Evolutionary conservation across 1,140 invertebrate species (phyloP), one percentile per base, ranked within the genome.

Genomic region (Bombus terrestris): DNA sequence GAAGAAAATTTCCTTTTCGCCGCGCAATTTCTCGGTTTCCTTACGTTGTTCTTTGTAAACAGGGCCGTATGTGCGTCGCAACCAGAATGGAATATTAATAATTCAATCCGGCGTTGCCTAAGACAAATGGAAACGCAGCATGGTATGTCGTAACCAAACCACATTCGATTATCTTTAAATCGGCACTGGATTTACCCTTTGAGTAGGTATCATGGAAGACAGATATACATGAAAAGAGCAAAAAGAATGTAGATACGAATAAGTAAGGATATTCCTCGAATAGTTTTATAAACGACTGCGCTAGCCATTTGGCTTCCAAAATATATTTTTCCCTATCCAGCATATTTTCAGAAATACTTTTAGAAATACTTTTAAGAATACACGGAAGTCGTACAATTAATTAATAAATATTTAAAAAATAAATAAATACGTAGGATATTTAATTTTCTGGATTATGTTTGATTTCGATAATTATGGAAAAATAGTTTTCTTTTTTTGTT

Each of bases 111-210:
- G 22, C 71, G 41, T 35, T 64, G 41, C 59, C 39, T 32, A 39
- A 37, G 71, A 32, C 80, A 59, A 74, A 74, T 62, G 25, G 57
- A 82, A 74, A 82, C 71, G 25, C 39, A 41, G 37, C 32, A 37
- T 41, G n/a, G n/a, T 37, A 47, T 41, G 32, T 15, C 43, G 41
- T 37, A 35, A 57, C 71, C 41, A 59, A 35, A 41, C 32, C 57
- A 59, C 39, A 66, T 82, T 82, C 80, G 71, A 82, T 47, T 82
- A 82, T 72, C 53, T 64, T 82, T 64, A 43, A 57, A 74, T 74
- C 57, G 39, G 13, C 71, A 37, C n/a, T 39, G 57, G 69, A 82
- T 72, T 82, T 82, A 62, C n/a, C n/a, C 6, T 13, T 39, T 18
- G 32, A 35, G 32, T 53, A 53, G 18, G 6, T 39, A 22, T 73